phyloP scores from a whole-genome alignment of 2,797 vertebrate genomes.

The Rhinatrema bivittatum region DNA sequence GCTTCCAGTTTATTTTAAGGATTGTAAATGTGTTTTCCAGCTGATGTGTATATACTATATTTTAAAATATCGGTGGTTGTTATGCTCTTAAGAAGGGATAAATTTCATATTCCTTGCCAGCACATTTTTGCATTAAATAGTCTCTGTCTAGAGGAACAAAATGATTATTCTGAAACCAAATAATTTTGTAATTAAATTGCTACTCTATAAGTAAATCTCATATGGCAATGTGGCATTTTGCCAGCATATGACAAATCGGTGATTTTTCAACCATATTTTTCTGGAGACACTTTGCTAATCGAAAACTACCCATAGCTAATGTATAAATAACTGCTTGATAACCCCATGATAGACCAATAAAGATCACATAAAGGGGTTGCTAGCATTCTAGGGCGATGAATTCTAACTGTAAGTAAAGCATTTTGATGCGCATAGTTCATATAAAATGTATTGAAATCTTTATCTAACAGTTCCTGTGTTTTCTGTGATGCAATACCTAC shows the following conservation, averaged over 20 bases:
- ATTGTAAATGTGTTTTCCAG: no score
- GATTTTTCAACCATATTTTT: constrained; percentile 62
- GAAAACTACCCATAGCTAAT: constrained; percentile 63
- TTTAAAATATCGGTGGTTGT: no score
- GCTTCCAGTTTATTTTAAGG: no score
- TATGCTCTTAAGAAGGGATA: no score
- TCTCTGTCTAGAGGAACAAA: constrained; percentile 14
- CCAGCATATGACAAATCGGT: constrained; percentile 46
- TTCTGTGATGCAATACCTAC: no score
- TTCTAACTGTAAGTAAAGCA: no score
- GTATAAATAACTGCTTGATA: constrained; percentile 55
- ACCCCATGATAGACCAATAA: constrained; percentile 25
- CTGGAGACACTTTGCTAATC: constrained; percentile 55
- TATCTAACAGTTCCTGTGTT: no score
- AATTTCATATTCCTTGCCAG: constrained; percentile 4
- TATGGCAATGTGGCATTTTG: constrained; percentile 50
- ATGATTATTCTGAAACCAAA: constrained; percentile 31
- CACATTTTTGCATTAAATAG: constrained; percentile 3
- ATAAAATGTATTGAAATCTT: no score
- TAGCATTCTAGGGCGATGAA: no score
- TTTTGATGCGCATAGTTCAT: no score
- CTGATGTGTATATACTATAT: no score
- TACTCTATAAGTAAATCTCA: constrained; percentile 49
- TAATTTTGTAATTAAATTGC: constrained; percentile 38
- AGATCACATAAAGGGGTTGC: constrained; percentile 12